Percentiles rank a stretch among this genome's conserved stretches.
phyloP scores from a whole-genome alignment of 2,888 invertebrate species.

The Lepidocyrtoides sp. region DNA sequence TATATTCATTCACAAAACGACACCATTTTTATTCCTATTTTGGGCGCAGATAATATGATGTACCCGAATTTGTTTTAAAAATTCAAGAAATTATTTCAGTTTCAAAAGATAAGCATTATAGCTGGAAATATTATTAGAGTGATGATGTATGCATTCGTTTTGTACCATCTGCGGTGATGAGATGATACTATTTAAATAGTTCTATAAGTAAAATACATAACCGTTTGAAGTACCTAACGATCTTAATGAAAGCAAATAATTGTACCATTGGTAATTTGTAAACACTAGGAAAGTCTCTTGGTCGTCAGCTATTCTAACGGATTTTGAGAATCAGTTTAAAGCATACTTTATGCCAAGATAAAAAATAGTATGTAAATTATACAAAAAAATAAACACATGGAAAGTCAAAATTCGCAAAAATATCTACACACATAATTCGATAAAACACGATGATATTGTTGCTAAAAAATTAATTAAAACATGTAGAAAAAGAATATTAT shows the following conservation, averaged over 20 bases:
- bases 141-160: background rate
- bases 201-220: constrained; percentile 43
- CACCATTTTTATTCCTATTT: too few relatives aligned
- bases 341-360: background rate
- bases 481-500: constrained; percentile 38
- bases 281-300: background rate
- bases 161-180: constrained; percentile 47
- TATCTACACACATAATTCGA: constrained; percentile 38
- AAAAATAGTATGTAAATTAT: background rate
- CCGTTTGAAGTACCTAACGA: constrained; percentile 74
- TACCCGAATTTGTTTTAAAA: too few relatives aligned
- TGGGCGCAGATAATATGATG: background rate
- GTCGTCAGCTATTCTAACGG: background rate
- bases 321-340: background rate
- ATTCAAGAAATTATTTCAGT: constrained; percentile 33
- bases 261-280: constrained; percentile 6
- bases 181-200: constrained; percentile 13
- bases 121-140: background rate
- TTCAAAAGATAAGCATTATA: background rate
- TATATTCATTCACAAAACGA: too few relatives aligned
- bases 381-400: background rate
- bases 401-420: constrained; percentile 37
- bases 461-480: background rate
- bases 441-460: constrained; percentile 16
- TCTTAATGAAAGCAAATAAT: constrained; percentile 77